These are phyloP conservation scores for Pachycephus smyrnensis DNA, from an alignment of 2,888 invertebrate genomes.

Conservation along the genomic window DNA sequence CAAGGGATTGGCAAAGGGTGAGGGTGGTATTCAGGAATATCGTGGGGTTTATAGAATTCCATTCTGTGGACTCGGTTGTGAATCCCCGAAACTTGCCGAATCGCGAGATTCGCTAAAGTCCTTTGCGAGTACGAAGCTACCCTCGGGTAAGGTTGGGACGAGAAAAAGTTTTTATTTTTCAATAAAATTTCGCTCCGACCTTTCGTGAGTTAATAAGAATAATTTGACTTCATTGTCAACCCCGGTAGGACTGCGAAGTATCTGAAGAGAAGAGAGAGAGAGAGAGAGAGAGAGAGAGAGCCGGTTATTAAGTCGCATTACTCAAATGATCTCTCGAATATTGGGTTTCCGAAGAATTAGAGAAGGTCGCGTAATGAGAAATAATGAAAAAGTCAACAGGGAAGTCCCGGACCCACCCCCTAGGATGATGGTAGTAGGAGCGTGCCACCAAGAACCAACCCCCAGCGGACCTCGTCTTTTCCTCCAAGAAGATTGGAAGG, in stretches of 20 bases:
- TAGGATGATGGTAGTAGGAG: background rate
- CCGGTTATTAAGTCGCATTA: slow-evolving; percentile 29
- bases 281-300: background rate
- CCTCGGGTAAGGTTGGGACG: background rate
- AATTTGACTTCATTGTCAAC: slow-evolving; percentile 5
- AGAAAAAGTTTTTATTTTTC: background rate
- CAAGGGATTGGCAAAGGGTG: background rate
- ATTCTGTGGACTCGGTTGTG: background rate
- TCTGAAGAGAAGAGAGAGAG: background rate
- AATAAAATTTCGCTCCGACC: background rate
- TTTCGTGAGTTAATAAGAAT: slow-evolving; percentile 3
- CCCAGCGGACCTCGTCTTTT: slow-evolving; percentile 9
- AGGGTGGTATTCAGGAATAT: background rate
- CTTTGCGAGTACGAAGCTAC: background rate
- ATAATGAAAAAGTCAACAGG: slow-evolving; percentile 38
- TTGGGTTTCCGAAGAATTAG: slow-evolving; percentile 27
- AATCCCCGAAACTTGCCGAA: background rate
- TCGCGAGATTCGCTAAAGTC: background rate
- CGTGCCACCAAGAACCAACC: slow-evolving; percentile 10
- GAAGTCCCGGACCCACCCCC: slow-evolving; percentile 12
- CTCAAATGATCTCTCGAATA: slow-evolving; percentile 30
- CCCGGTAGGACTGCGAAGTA: background rate
- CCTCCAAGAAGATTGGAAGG: slow-evolving; percentile 19
- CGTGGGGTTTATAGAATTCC: background rate
- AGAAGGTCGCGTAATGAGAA: slow-evolving; percentile 27